Conservation (phyloP, 2,113 vertebrate species). For the Martes martes region DNA sequence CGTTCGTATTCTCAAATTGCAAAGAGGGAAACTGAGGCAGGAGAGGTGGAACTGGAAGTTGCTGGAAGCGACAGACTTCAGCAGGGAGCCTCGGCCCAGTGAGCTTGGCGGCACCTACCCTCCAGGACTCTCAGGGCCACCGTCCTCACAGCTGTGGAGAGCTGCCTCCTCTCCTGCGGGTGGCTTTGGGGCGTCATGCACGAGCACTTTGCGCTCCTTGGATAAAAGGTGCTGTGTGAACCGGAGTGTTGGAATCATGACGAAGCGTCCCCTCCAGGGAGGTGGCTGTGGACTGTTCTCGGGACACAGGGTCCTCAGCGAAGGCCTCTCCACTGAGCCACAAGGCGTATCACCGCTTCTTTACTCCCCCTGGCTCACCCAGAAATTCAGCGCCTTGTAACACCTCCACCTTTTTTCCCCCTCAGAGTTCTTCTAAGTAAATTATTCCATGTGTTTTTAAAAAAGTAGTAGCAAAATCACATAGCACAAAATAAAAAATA, state of each 20-base stretch:
- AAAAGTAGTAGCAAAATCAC: neutral
- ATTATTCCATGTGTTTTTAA: neutral
- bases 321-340: neutral
- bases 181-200: neutral
- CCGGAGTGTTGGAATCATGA: neutral
- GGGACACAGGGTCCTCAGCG: neutral
- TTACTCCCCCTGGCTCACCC: neutral
- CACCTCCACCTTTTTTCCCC: neutral
- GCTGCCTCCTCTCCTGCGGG: neutral
- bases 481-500: neutral
- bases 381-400: neutral
- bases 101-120: too few species aligned
- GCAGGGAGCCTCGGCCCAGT: rapidly evolving
- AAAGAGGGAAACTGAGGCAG: neutral
- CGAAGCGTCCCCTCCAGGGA: neutral
- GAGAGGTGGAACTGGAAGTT: neutral
- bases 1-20: neutral
- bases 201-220: neutral
- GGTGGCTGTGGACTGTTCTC: neutral
- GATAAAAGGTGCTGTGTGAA: neutral
- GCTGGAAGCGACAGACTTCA: neutral
- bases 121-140: rapidly evolving
- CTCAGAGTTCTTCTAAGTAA: neutral
- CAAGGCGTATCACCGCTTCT: neutral
- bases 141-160: neutral